Evolutionary conservation across 64 coral and sea anemone genomes (phyloP), one percentile per base, ranked within the genome.

Genomic region (Stichodactyla helianthus): DNA sequence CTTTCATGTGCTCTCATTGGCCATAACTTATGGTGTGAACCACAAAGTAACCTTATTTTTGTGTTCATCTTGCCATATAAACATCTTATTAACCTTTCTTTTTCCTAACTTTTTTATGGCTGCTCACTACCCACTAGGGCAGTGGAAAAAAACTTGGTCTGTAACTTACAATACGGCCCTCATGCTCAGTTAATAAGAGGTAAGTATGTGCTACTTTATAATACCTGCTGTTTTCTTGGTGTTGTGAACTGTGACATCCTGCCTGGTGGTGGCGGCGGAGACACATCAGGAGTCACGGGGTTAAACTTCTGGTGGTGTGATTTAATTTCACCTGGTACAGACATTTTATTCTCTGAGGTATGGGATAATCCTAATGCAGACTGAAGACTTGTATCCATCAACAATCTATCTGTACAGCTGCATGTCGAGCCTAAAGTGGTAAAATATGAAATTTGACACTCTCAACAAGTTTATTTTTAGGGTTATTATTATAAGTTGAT

Each of bases 281-380:
- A 96, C 4, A 96, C 53, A 35, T 96, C 94, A 71, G 94, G 94
- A 51, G 94, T 96, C 0, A 96, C 94, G 50, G 94, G 94, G 58
- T 96, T 93, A 51, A 90, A 96, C 54, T 90, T 88, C 55, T 53
- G 15, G 22, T 88, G 68, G 25, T 79, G 90, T 53, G 88, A 55
- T 59, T 93, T 92, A 54, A 93, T 50, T 77, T 93, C 85, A 90
- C 85, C 88, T 53, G 94, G 81, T 55, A 88, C 77, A 84, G 93
- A 92, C 87, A 92, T 84, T 18, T 81, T 89, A 63, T 77, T 74
- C 68, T 74, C 26, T 17, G 18, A 68, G 63, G 5, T 8, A 5
- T 68, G 9, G 63, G 63, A 68, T 68, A 68, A n/a, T 7, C 63
- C 63, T 68, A 23, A 68, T 19, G 79, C 62, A 53, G 77, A 88